Evolutionary conservation across 2,888 invertebrate genomes (phyloP).

Genomic region (Eupithecia exiguata): DNA sequence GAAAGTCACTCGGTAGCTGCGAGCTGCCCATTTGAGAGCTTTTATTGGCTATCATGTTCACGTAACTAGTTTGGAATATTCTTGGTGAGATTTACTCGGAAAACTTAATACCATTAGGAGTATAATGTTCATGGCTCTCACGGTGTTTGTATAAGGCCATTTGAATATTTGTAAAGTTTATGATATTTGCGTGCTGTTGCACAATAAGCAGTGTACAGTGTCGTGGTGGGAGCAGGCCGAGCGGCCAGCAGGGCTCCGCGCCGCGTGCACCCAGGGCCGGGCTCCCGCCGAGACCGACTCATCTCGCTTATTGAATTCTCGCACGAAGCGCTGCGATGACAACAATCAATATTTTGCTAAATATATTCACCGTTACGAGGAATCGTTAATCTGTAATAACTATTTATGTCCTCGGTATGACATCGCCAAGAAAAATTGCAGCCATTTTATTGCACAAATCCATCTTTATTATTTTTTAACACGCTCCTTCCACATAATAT

Average conservation of each 20-base stretch:
- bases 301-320: slow-evolving; percentile 71
- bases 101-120: slow-evolving; percentile 42
- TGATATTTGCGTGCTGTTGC: slow-evolving; percentile 73
- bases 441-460: slow-evolving; percentile 20
- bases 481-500: slow-evolving; percentile 21
- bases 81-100: slow-evolving; percentile 65
- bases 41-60: slow-evolving; percentile 79
- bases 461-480: slow-evolving; percentile 14
- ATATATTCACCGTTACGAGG: slow-evolving; percentile 40
- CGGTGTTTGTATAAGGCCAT: slow-evolving; percentile 61
- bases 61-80: slow-evolving; percentile 76
- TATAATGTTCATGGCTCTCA: slow-evolving; percentile 68
- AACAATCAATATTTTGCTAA: slow-evolving; percentile 59
- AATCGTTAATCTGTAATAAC: slow-evolving; percentile 47
- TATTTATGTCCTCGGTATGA: slow-evolving; percentile 43
- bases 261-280: slow-evolving; percentile 66
- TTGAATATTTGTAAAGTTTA: slow-evolving; percentile 44
- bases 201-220: slow-evolving; percentile 66
- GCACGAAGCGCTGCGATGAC: slow-evolving; percentile 68
- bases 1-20: slow-evolving; percentile 75
- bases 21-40: slow-evolving; percentile 71
- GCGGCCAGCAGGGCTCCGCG: slow-evolving; percentile 58
- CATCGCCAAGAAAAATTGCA: slow-evolving; percentile 28
- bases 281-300: slow-evolving; percentile 62
- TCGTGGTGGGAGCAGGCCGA: slow-evolving; percentile 63